Conservation (phyloP, 92 coral and sea anemone genomes). For the Chrysogorgia sp. region DNA sequence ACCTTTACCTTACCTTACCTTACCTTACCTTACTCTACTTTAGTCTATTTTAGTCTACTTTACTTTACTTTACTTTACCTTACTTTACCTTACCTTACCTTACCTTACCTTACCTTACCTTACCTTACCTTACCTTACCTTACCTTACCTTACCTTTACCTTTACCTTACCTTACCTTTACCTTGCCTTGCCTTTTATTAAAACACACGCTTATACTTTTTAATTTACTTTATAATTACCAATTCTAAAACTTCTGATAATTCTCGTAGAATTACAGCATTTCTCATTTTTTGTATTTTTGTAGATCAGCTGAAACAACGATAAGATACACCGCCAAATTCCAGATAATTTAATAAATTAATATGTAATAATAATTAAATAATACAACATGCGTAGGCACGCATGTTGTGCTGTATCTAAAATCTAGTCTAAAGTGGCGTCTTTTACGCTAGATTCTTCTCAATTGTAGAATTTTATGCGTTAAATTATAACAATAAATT, state of each 20-base stretch:
- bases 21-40: constrained; percentile 1
- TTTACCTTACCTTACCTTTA: not conserved
- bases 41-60: constrained; percentile 1
- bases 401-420: not conserved
- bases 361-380: not conserved
- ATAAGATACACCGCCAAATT: not conserved
- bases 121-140: not conserved
- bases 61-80: constrained; percentile 1
- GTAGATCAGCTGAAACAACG: constrained; percentile 39
- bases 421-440: no score
- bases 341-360: constrained; percentile 1
- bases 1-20: not conserved
- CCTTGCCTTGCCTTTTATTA: not conserved
- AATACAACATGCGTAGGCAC: not conserved
- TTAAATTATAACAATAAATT: not conserved
- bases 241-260: not conserved
- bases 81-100: not conserved
- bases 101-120: not conserved
- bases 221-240: no score
- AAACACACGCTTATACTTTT: not conserved
- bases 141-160: not conserved
- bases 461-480: not conserved
- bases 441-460: not conserved
- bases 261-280: not conserved
- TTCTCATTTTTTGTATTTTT: not conserved